A percentile compares a stretch with the other conserved stretches of the same genome.
Evolutionary conservation across 2,797 vertebrate species (phyloP).

Genomic region (Rhincodon typus): DNA sequence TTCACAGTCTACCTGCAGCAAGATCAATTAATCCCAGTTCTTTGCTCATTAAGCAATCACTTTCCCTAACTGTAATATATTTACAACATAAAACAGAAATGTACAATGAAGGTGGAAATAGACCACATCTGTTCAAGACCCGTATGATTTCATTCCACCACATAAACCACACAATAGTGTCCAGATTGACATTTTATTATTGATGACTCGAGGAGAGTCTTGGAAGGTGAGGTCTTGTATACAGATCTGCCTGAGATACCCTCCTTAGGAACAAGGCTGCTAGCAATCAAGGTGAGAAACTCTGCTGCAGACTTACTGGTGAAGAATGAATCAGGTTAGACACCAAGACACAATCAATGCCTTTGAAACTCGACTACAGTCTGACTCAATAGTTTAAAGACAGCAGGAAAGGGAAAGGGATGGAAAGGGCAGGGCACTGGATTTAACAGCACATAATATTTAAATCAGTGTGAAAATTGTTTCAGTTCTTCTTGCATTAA

Average conservation of each 20-base stretch:
- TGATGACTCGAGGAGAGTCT: neutral
- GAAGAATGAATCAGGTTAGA: neutral
- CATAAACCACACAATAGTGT: neutral
- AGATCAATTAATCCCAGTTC: neutral
- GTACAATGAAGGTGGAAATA: neutral
- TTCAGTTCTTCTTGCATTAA: neutral
- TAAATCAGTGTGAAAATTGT: neutral
- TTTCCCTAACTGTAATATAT: neutral
- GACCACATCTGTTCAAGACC: neutral
- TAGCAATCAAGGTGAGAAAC: neutral
- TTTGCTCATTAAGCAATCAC: neutral
- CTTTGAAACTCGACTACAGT: no score
- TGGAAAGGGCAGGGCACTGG: no score
- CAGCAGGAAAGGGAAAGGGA: neutral
- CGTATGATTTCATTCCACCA: neutral
- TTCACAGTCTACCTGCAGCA: neutral
- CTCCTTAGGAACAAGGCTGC: neutral
- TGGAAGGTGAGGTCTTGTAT: neutral
- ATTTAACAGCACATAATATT: neutral
- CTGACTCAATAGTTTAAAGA: neutral
- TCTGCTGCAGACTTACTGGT: neutral
- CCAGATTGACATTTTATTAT: neutral
- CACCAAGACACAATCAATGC: neutral
- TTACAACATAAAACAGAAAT: neutral
- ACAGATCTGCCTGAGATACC: neutral